phyloP scores from a whole-genome alignment of 35 echinoderm and acorn worm species.

The Acanthaster planci region DNA sequence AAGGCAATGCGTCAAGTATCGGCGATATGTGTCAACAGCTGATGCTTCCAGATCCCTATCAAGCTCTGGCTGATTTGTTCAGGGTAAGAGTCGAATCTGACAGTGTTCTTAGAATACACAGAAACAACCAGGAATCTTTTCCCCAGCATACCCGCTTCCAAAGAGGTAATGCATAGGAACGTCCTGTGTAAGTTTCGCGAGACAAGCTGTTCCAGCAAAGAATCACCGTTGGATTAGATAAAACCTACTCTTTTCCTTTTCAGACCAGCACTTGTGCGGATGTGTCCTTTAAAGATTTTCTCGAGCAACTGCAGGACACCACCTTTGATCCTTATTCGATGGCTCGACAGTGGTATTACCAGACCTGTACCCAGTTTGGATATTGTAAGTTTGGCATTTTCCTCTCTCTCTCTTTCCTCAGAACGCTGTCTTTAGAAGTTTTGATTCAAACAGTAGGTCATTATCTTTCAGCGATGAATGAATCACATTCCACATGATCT shows the following conservation, averaged over 20 bases:
- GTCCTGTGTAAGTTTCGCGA: too few relatives aligned
- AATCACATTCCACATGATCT: too few relatives aligned
- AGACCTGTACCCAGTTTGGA: slow-evolving; percentile 55
- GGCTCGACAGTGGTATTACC: slow-evolving; percentile 36
- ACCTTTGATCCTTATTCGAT: neutral
- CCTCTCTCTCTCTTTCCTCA: too few relatives aligned
- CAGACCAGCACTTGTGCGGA: neutral
- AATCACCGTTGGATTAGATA: too few relatives aligned
- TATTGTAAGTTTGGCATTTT: slow-evolving; percentile 57
- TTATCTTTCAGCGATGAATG: too few relatives aligned
- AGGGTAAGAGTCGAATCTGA: neutral
- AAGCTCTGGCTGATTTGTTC: neutral
- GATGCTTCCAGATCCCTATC: slow-evolving; percentile 2
- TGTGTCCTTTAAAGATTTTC: neutral
- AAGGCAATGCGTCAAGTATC: neutral
- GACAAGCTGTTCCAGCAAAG: too few relatives aligned
- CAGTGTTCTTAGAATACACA: neutral
- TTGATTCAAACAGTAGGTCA: too few relatives aligned
- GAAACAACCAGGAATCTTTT: slow-evolving; percentile 15
- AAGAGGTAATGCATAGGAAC: too few relatives aligned
- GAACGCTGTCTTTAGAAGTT: too few relatives aligned
- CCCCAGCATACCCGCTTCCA: too few relatives aligned
- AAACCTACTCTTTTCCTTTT: neutral
- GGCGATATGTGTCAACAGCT: neutral
- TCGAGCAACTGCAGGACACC: neutral